Conservation (phyloP, 2,888 invertebrate genomes). For the Synanthedon vespiformis region DNA sequence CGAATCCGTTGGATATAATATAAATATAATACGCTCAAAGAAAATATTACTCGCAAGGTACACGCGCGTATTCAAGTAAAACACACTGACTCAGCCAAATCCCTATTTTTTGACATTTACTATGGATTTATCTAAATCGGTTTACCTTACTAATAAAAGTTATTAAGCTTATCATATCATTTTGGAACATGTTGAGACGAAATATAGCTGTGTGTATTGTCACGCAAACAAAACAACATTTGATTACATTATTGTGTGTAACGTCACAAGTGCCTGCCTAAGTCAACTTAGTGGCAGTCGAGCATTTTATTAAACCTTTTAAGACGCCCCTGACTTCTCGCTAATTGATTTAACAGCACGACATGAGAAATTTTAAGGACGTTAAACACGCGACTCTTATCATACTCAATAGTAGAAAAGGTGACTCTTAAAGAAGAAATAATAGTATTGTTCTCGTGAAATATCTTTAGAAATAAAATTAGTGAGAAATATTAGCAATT, state of each 20-base stretch:
- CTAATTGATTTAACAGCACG: conserved; percentile 46
- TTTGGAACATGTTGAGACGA: not conserved
- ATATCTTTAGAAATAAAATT: no score
- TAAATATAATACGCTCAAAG: no score
- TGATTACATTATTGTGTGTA: not conserved
- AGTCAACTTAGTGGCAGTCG: conserved; percentile 1
- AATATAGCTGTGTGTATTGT: not conserved
- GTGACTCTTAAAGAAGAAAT: no score
- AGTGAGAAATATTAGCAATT: no score
- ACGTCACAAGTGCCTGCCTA: not conserved
- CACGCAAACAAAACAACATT: not conserved
- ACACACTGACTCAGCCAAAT: no score
- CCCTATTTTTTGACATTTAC: no score
- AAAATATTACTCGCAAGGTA: no score
- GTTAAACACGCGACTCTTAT: conserved; percentile 30
- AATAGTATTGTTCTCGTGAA: no score
- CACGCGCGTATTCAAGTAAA: no score
- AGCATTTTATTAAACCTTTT: conserved; percentile 29
- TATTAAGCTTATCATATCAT: not conserved
- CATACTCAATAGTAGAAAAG: conserved; percentile 5
- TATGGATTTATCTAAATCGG: no score
- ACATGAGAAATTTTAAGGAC: conserved; percentile 26
- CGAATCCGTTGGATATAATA: no score
- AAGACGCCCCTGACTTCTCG: conserved; percentile 22
- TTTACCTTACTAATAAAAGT: no score